Conservation (phyloP, 2,113 vertebrate genomes). For the Myrmecobius fasciatus region DNA sequence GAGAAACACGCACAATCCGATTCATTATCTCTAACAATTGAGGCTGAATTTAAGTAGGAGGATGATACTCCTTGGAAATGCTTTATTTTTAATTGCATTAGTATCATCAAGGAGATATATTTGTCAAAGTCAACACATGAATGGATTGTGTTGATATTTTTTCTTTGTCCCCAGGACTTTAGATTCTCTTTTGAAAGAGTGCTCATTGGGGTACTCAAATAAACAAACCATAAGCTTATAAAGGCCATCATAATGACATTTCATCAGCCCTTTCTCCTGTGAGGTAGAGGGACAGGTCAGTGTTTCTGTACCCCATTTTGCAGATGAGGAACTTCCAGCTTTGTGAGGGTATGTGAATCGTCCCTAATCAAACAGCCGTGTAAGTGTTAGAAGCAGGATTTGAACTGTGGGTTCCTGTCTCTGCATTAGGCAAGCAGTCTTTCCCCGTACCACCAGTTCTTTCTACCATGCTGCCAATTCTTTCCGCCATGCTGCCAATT, state of each 20-base stretch:
- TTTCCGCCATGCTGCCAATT: not conserved
- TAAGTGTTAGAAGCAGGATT: not conserved
- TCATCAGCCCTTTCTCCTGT: not conserved
- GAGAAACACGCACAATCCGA: not conserved
- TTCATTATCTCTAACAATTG: not conserved
- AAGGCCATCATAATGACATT: not conserved
- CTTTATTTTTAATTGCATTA: slow-evolving; percentile 28
- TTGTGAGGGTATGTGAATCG: not conserved
- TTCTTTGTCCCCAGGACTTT: not conserved
- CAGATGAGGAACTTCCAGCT: not conserved
- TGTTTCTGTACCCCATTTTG: not conserved
- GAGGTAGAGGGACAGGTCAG: not conserved
- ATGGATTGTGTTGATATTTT: slow-evolving; percentile 28
- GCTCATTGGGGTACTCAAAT: not conserved
- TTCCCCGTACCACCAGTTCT: not conserved
- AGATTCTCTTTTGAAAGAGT: not conserved
- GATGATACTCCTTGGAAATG: slow-evolving; percentile 40
- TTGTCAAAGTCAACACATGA: slow-evolving; percentile 49
- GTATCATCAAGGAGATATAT: slow-evolving; percentile 38
- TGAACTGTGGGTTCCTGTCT: not conserved
- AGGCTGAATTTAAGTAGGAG: slow-evolving; percentile 16
- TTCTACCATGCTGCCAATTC: too few relatives aligned
- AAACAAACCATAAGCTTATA: not conserved
- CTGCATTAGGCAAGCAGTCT: too few relatives aligned
- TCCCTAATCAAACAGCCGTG: not conserved